phyloP scores from a whole-genome alignment of 2,113 vertebrate species.

The Oryzias javanicus region DNA sequence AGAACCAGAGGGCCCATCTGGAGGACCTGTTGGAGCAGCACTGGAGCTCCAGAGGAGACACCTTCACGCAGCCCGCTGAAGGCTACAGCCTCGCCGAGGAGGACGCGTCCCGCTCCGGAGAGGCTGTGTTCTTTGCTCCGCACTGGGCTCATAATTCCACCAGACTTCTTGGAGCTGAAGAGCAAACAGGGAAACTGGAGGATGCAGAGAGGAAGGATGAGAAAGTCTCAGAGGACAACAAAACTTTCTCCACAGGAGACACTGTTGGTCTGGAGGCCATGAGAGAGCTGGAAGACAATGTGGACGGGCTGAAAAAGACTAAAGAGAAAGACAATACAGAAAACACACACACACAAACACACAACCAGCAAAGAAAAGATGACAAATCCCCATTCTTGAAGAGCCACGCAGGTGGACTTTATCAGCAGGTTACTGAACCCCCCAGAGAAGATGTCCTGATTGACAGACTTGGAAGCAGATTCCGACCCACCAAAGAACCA shows the following conservation, averaged over 20 bases:
- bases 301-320: conserved; percentile 10
- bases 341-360: conserved; percentile 34
- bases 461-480: conserved; percentile 34
- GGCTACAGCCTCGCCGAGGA: conserved; percentile 44
- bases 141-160: conserved; percentile 64
- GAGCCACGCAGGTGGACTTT: conserved; percentile 30
- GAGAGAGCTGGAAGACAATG: conserved; percentile 19
- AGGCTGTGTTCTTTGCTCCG: conserved; percentile 34
- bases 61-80: conserved; percentile 46
- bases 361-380: conserved; percentile 32
- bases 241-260: conserved; percentile 33
- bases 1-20: conserved; percentile 71
- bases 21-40: conserved; percentile 71
- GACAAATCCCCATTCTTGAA: conserved; percentile 39
- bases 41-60: conserved; percentile 69
- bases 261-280: conserved; percentile 15
- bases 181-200: conserved; percentile 19
- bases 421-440: conserved; percentile 36
- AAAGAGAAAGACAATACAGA: conserved; percentile 13
- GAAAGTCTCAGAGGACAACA: conserved; percentile 20
- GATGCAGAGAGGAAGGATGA: conserved; percentile 16
- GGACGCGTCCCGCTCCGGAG: conserved; percentile 34
- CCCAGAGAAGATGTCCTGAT: conserved; percentile 30
- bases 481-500: conserved; percentile 62
- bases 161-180: conserved; percentile 30